Evolutionary conservation across 2,888 invertebrate genomes (phyloP).

Genomic region (Nasonovia ribisnigri): DNA sequence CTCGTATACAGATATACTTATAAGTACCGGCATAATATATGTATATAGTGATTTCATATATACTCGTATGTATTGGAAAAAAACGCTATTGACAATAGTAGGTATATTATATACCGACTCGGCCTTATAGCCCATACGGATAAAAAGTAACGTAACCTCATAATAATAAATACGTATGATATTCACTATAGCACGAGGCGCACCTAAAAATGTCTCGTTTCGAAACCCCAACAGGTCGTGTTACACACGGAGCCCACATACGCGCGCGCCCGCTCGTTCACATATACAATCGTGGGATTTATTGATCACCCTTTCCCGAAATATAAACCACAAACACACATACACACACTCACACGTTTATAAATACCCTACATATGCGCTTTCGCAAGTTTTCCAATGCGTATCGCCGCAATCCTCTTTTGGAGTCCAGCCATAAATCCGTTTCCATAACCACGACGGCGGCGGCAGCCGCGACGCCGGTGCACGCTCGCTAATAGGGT

Average conservation of each 20-base stretch:
- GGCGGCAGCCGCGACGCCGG: background rate
- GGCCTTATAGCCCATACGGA: background rate
- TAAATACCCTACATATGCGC: constrained; percentile 50
- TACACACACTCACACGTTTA: constrained; percentile 33
- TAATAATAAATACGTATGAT: background rate
- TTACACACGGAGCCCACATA: background rate
- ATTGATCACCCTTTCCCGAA: constrained; percentile 59
- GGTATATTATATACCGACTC: background rate
- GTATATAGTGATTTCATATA: background rate
- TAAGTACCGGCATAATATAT: background rate
- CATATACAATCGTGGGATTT: constrained; percentile 42
- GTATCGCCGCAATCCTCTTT: constrained; percentile 61
- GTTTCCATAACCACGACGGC: constrained; percentile 63
- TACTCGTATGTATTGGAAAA: background rate
- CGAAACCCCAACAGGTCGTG: constrained; percentile 34
- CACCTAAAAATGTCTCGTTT: constrained; percentile 44
- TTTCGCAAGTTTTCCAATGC: constrained; percentile 63
- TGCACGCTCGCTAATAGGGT: constrained; percentile 28
- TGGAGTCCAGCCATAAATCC: constrained; percentile 63
- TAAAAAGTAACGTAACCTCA: background rate
- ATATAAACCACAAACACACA: constrained; percentile 43
- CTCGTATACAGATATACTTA: background rate
- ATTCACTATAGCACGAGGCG: background rate
- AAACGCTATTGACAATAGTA: background rate
- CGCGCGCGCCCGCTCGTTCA: background rate